Evolutionary conservation across 2,888 invertebrate species (phyloP).

Genomic region (Epirrhoe alternata): DNA sequence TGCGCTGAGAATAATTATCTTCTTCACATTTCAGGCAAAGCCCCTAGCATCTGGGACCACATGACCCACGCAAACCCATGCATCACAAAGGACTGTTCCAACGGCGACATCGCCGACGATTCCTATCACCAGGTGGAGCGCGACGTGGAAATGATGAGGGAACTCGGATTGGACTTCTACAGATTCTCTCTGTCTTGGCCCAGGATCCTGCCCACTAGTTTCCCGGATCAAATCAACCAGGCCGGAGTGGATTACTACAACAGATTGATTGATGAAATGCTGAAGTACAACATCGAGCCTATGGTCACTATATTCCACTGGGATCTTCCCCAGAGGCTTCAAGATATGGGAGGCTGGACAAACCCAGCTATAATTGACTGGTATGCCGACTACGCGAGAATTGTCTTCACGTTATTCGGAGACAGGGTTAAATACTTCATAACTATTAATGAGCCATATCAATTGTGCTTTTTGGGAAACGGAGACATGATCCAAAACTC

Average conservation of each 20-base stretch:
- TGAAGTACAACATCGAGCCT: slow-evolving; percentile 85
- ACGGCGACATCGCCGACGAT: too few relatives aligned
- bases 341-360: slow-evolving; percentile 80
- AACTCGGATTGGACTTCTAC: slow-evolving; percentile 74
- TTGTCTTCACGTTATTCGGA: slow-evolving; percentile 69
- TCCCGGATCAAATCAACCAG: slow-evolving; percentile 75
- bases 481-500: slow-evolving; percentile 57
- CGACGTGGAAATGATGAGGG: slow-evolving; percentile 56
- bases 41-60: too few relatives aligned
- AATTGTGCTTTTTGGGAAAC: slow-evolving; percentile 70
- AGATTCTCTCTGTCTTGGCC: slow-evolving; percentile 87
- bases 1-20: too few relatives aligned
- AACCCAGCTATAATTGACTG: slow-evolving; percentile 70
- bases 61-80: too few relatives aligned
- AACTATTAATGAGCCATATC: slow-evolving; percentile 83
- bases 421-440: slow-evolving; percentile 81
- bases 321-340: slow-evolving; percentile 78
- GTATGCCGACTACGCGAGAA: slow-evolving; percentile 72
- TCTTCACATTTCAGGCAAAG: too few relatives aligned
- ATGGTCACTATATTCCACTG: slow-evolving; percentile 81
- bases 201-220: slow-evolving; percentile 84
- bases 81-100: too few relatives aligned
- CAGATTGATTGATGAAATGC: slow-evolving; percentile 84
- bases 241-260: slow-evolving; percentile 87
- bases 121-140: too few relatives aligned